Evolutionary conservation across 2,113 vertebrate genomes (phyloP), one percentile per base, ranked within the genome.

Genomic region (Notothenia coriiceps): DNA sequence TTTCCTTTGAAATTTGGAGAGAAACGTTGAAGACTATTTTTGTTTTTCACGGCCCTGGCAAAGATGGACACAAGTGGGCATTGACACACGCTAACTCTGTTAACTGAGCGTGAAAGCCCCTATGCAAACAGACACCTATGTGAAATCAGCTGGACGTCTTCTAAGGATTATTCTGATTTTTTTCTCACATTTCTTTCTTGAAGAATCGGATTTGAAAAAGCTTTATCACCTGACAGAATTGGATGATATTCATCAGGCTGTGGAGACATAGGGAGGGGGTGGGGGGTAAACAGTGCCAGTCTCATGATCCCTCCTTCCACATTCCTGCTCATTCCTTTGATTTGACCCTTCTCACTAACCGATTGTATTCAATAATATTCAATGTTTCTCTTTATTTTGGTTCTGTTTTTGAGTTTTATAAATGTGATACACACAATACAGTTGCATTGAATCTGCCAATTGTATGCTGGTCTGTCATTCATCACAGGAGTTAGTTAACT

Each of bases 251-350:
- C 29, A 72, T 29, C 7, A 47, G 10, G 25, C 10, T 9, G 10
- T 47, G 14, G n/a, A 47, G 49, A 65, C 33, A 59, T 18, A 61
- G 50, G 43, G 50, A 25, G 33, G 59, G 40, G 55, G 49, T 18
- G 3, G 56, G 69, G 67, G 73, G 83, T 90, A 86, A 92, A 94
- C 91, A 83, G 71, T 76, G 65, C 79, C 61, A 74, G 71, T 88
- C 84, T 83, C 61, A 52, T 77, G 84, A 87, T 91, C 83, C 86
- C 87, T 79, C 88, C 88, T 82, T 55, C 78, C 59, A 86, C 88
- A 89, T 91, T 92, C 90, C 82, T 85, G 20, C 14, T 54, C 47
- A 49, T 4, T 77, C 20, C 40, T 77, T 77, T 74, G 11, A 47
- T 57, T 67, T 74, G 33, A 56, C 49, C 29, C 3, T 14, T 56